Evolutionary conservation across 2,113 vertebrate genomes (phyloP).

Genomic region (Scolopax mira): DNA sequence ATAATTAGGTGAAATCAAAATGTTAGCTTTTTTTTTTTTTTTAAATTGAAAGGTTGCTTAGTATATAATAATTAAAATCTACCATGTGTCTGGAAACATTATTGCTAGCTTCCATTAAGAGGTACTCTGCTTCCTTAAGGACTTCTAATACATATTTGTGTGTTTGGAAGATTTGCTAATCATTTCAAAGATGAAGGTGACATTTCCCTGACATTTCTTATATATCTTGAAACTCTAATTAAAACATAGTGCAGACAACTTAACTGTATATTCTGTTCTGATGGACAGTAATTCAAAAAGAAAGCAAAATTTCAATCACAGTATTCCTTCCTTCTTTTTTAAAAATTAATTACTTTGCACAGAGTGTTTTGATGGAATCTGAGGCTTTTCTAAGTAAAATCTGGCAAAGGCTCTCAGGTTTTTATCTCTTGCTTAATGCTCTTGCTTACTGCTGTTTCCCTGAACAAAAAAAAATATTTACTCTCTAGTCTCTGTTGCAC

Average conservation of each 20-base stretch:
- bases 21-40: neutral
- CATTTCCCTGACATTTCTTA: slow-evolving; percentile 20
- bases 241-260: neutral
- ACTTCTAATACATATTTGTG: neutral
- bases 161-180: neutral
- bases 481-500: neutral
- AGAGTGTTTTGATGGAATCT: neutral
- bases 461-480: neutral
- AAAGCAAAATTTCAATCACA: neutral
- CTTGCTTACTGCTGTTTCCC: neutral
- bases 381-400: neutral
- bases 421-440: neutral
- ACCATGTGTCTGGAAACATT: neutral
- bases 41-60: neutral
- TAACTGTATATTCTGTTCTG: neutral
- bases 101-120: neutral
- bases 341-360: neutral
- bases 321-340: neutral
- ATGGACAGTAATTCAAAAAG: neutral
- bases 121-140: neutral
- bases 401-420: neutral
- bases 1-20: neutral
- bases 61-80: neutral
- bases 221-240: neutral
- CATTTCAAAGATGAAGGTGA: neutral